Evolutionary conservation across 1,140 invertebrate species (phyloP), one percentile per base, ranked within the genome.

Genomic region (Solen grandis): DNA sequence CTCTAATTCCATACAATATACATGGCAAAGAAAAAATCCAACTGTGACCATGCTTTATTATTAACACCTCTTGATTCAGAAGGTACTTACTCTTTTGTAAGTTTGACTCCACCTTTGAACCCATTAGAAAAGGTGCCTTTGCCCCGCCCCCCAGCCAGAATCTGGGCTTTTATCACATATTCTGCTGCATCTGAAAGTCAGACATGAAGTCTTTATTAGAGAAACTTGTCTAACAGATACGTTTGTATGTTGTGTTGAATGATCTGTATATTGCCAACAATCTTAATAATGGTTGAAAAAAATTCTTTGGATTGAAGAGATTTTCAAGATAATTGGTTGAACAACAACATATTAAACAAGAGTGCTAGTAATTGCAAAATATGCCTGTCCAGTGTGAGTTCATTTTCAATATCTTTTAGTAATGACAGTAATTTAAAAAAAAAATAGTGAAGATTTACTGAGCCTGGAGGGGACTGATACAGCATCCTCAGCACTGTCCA

Each of bases 111-210:
- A 82, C 99, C 97, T 94, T 99, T 97, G 87, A 99, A 99, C 10
- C 98, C 98, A 79, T 90, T 91, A 22, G 90, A 88, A 92, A 99
- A 99, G 87, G 95, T 95, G 0, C 99, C 99, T 93, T 99, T 98
- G 0, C 99, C 99, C 87, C 99, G 93, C 8, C 99, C 99, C 70
- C 99, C 99, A 81, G 99, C 99, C 75, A 99, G 94, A 84, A 99
- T 97, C 94, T 99, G 99, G 38, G 99, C 99, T 93, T 99, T 99
- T 10, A 99, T 95, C 2, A 99, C 99, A 94, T 98, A 99, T 92
- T 99, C 99, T 75, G 96, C 93, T 5, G 96, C 96, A 90, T 95
- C 96, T 96, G 86, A 52, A 93, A 93, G 70, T 36, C 31, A 63
- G 50, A 68, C 68, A 22, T 25, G 52, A 19, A 27, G 3, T 22